Evolutionary conservation across 2,797 vertebrate species (phyloP).

Genomic region (Margarornis squamiger): DNA sequence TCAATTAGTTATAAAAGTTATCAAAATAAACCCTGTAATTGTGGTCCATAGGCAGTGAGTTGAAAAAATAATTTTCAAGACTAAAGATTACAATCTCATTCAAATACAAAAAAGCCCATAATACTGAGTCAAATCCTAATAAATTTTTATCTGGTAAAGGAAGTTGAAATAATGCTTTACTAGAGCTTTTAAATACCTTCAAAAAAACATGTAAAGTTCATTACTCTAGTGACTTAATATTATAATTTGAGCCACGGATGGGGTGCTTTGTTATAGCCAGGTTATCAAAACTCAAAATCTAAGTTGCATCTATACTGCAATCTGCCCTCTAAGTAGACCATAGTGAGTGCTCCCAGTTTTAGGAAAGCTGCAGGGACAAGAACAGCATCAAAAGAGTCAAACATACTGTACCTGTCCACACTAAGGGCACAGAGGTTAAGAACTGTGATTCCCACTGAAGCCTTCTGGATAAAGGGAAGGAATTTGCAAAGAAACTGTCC

Average conservation of each 20-base stretch:
- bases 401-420: conserved; percentile 89
- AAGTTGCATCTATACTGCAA: background rate
- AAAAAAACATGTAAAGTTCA: background rate
- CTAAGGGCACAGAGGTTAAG: conserved; percentile 97
- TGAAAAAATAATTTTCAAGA: background rate
- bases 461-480: conserved; percentile 96
- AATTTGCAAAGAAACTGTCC: conserved; percentile 90
- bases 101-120: background rate
- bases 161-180: background rate
- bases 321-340: background rate
- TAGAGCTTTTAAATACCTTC: background rate
- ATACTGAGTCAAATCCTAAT: background rate
- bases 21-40: background rate
- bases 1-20: background rate
- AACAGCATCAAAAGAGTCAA: background rate
- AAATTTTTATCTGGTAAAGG: background rate
- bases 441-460: conserved; percentile 96
- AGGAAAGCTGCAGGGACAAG: background rate
- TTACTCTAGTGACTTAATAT: background rate
- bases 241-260: background rate
- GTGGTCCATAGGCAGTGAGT: background rate
- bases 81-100: background rate
- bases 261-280: background rate
- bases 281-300: background rate
- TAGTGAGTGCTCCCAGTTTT: background rate